These are phyloP conservation scores for Anneissia japonica DNA, from an alignment of 35 echinoderm and acorn worm species.

Conservation along the genomic window DNA sequence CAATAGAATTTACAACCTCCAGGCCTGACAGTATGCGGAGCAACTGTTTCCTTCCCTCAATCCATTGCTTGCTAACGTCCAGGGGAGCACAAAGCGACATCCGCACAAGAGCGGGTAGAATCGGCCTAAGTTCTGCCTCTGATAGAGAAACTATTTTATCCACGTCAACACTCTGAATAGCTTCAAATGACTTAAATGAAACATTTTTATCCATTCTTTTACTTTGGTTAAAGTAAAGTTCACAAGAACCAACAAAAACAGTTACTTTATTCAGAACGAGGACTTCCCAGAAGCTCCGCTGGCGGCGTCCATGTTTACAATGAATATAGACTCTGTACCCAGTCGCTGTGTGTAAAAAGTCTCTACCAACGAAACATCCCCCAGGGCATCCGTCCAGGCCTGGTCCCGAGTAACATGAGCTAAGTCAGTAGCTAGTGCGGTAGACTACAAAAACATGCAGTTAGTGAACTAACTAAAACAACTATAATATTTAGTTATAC, in stretches of 20 bases:
- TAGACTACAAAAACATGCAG: too few species aligned
- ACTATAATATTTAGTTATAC: too few species aligned
- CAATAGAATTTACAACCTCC: constrained; percentile 95
- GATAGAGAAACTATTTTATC: constrained; percentile 54
- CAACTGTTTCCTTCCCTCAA: constrained; percentile 82
- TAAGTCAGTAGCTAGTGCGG: too few species aligned
- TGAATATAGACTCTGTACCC: not conserved
- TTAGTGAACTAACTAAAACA: too few species aligned
- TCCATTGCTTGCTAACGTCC: constrained; percentile 79
- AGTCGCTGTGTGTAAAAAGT: too few species aligned
- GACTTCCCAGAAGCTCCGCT: too few species aligned
- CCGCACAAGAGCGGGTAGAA: constrained; percentile 79
- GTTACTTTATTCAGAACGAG: too few species aligned
- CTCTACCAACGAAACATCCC: too few species aligned
- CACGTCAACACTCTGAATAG: constrained; percentile 88
- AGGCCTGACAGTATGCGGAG: constrained; percentile 79
- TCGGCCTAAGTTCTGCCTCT: constrained; percentile 64
- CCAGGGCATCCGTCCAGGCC: too few species aligned
- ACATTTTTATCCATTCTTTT: not conserved
- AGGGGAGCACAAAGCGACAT: constrained; percentile 93
- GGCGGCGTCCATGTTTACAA: not conserved
- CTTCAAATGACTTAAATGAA: constrained; percentile 64
- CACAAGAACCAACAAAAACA: not conserved
- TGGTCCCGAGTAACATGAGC: too few species aligned
- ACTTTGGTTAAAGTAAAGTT: not conserved